Base-by-base conservation (phyloP, 2,888 invertebrate species). In the Pristionchus japonicus region DNA sequence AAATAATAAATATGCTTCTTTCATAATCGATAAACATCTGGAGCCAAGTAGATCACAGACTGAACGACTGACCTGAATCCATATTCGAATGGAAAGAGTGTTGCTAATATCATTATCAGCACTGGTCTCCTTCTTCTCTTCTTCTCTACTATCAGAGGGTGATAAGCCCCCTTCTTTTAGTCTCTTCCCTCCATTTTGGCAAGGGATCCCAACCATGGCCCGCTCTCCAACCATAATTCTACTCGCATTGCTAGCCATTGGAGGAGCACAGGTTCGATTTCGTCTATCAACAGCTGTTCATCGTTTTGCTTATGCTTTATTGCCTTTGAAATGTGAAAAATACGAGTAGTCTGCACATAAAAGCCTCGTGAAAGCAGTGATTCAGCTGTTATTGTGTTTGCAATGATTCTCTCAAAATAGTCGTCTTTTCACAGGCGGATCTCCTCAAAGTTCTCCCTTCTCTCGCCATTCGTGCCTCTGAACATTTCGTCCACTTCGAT, bases 91-190 rank as follows among this genome's bases (percentile, higher is more conserved):
- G 27, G 67, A n/a, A n/a, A n/a, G n/a, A 77, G 47, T 77, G 77
- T 77, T 43, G 77, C 77, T 77, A 77, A 77, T 77, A 77, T 52
- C 52, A 83, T 83, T 52, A 83, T 83, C 82, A 83, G 82, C 20
- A 15, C 9, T 83, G 52, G 52, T 83, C 31, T 34, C 52, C 31
- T 43, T 52, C 43, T 67, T 52, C 43, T 67, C n/a, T 43, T 17
- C 34, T 27, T 77, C 37, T 83, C 52, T n/a, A n/a, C 23, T 83
- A 83, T 83, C 52, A 52, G 13, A 83, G 49, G 9, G 31, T 83
- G 49, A 83, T 83, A 49, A 83, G 49, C 82, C 82, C 82, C 82
- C 37, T 83, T 52, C 43, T 37, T 43, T 37, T 77, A 37, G 27
- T 77, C 77, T 52, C 52, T 34, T 83, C 52, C 20, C 52, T 52